Evolutionary conservation across 2,113 vertebrate genomes (phyloP), one percentile per base, ranked within the genome.

Genomic region (Dissostichus mawsoni): DNA sequence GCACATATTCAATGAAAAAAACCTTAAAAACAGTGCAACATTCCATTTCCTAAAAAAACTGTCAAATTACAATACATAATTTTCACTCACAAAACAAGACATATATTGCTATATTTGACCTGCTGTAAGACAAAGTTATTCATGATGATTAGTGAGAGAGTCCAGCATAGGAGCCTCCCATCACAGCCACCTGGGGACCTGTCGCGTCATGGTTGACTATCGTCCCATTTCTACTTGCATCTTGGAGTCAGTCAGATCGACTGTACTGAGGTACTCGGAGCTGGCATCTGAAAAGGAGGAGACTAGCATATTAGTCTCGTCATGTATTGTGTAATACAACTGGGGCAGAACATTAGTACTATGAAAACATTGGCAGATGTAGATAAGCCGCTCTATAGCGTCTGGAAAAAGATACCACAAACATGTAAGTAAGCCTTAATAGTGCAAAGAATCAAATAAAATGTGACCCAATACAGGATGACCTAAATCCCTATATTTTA

Each of bases 41-140:
- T 25, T 4, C 36, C n/a, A 44, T 45, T 53, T 47, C 29, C 29
- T 29, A 45, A 65, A 55, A 16, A 13, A 50, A 44, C 11, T 12
- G 16, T 51, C 14, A 65, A 29, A 61, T 44, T 36, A 64, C 5
- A 48, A 47, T 59, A 8, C 18, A 18, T 11, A 3, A 44, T 41
- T 59, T 41, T 11, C 47, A 18, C 25, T 48, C 11, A 41, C 36
- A 41, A 8, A 41, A 41, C 36, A 41, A 41, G 36, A 82, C 23
- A 69, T 3, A 13, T 9, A 55, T 0, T 9, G 45, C 17, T 53
- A 50, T 51, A 20, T 33, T 77, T 85, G 95, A 98, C 97, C 96
- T 97, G 96, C 80, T 96, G 97, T 50, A 97, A 92, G 83, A 97
- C 85, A 56, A 96, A 94, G 57, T 97, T 97, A 93, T 98, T 98